phyloP scores from a whole-genome alignment of 1,140 invertebrate species.

The Anagrus nilaparvatae region DNA sequence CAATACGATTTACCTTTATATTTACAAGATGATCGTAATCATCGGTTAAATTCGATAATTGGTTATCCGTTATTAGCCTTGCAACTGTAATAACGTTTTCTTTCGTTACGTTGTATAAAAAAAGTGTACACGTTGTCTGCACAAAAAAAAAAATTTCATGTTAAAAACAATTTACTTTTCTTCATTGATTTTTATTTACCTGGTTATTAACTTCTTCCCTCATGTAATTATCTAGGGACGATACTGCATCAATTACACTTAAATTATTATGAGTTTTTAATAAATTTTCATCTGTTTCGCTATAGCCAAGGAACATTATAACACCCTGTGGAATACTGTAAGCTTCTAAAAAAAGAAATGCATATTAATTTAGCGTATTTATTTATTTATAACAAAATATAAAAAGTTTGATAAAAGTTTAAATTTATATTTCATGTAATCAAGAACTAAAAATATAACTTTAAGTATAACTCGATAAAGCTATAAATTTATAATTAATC shows the following conservation, averaged over 20 bases:
- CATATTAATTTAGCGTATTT: too few species aligned
- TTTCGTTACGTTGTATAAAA: conserved; percentile 70
- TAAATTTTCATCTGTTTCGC: conserved; percentile 73
- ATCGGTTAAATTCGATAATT: too few species aligned
- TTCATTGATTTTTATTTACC: conserved; percentile 35
- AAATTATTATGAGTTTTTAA: conserved; percentile 68
- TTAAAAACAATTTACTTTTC: conserved; percentile 10
- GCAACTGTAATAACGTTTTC: conserved; percentile 81
- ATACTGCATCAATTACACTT: conserved; percentile 67
- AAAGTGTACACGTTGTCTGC: conserved; percentile 71
- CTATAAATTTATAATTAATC: too few species aligned
- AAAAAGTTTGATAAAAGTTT: too few species aligned
- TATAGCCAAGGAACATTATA: conserved; percentile 80
- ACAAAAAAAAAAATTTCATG: conserved; percentile 22
- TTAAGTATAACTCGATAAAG: too few species aligned
- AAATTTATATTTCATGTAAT: too few species aligned
- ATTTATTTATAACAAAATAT: too few species aligned
- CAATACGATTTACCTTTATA: conserved; percentile 36
- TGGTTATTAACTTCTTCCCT: conserved; percentile 58
- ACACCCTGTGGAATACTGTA: conserved; percentile 71
- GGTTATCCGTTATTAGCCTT: conserved; percentile 57
- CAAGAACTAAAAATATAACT: too few species aligned
- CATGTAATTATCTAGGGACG: conserved; percentile 67
- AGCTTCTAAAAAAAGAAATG: conserved; percentile 46
- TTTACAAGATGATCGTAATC: conserved; percentile 41